These are phyloP conservation scores for Alligator sinensis DNA, from an alignment of 2,113 vertebrate species.

Conservation along the genomic window DNA sequence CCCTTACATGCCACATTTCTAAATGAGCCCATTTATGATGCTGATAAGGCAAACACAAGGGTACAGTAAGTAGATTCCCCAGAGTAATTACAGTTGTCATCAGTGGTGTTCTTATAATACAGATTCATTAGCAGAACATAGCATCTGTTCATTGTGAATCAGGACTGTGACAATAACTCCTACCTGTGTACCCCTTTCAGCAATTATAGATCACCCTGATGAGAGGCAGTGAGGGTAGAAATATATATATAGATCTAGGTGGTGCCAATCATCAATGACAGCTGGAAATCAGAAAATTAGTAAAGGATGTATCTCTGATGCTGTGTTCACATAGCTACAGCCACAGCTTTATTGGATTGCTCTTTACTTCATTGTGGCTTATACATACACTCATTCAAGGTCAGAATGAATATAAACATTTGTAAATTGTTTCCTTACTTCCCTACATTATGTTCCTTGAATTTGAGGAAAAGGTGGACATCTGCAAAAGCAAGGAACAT, in stretches of 20 bases:
- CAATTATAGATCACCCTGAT: background rate
- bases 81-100: constrained; percentile 65
- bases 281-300: background rate
- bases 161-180: constrained; percentile 1
- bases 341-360: background rate
- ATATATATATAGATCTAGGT: background rate
- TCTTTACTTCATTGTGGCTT: constrained; percentile 12
- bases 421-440: background rate
- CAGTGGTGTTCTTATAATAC: constrained; percentile 33
- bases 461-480: background rate
- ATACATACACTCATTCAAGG: background rate
- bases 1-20: constrained; percentile 38
- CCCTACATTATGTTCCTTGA: background rate
- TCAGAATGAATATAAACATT: background rate
- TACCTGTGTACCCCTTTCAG: constrained; percentile 39
- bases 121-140: constrained; percentile 34
- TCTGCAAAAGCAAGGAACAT: background rate
- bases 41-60: constrained; percentile 25
- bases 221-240: background rate
- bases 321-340: background rate
- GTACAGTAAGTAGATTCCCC: constrained; percentile 48
- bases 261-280: background rate
- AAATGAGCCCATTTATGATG: constrained; percentile 54
- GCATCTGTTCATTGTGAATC: constrained; percentile 15
- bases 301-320: background rate